Percentiles rank a stretch among this genome's conserved stretches.
Evolutionary conservation across 2,113 vertebrate species (phyloP).

Genomic region (Amazona guildingii): DNA sequence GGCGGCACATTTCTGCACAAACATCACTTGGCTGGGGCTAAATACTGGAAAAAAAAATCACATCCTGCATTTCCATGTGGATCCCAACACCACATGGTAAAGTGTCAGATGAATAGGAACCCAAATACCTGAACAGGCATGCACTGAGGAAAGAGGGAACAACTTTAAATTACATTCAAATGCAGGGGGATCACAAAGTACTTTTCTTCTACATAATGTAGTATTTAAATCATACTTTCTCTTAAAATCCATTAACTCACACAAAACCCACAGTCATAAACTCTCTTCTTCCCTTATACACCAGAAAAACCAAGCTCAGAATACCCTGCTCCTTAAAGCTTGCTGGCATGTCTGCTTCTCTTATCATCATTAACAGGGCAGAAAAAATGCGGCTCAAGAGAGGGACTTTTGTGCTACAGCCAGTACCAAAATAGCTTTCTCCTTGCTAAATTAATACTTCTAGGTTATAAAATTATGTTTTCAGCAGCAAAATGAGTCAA

Average conservation of each 20-base stretch:
- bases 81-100: not conserved
- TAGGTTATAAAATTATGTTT: slow-evolving; percentile 14
- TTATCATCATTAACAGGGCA: not conserved
- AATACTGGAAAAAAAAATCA: not conserved
- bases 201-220: accelerated
- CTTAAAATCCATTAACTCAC: not conserved
- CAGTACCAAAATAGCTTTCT: not conserved
- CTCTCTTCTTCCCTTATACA: not conserved
- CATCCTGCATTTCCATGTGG: not conserved
- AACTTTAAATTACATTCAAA: not conserved
- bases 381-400: not conserved
- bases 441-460: not conserved
- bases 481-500: slow-evolving; percentile 26
- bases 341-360: not conserved
- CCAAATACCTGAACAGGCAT: not conserved
- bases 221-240: not conserved
- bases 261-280: accelerated
- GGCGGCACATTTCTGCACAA: not conserved
- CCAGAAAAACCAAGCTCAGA: not conserved
- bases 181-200: not conserved
- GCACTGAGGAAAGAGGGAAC: not conserved
- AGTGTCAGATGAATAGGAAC: accelerated
- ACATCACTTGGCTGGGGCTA: not conserved
- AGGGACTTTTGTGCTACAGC: not conserved
- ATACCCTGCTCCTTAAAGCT: accelerated